These are phyloP conservation scores for Illadopsis cleaveri DNA, from an alignment of 2,113 vertebrate species.

Conservation along the genomic window DNA sequence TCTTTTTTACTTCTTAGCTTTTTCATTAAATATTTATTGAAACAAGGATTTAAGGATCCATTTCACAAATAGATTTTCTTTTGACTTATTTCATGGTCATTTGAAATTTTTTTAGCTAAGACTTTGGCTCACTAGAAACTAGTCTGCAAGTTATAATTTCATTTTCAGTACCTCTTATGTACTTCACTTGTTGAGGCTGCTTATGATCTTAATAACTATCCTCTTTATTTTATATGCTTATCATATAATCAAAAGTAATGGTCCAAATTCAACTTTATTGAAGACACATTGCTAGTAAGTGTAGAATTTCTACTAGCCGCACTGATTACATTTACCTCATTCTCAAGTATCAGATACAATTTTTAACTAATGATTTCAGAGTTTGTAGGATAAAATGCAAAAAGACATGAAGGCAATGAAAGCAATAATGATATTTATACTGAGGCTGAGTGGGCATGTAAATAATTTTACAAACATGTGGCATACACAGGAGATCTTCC, in stretches of 20 bases:
- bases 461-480: background rate
- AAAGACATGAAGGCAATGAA: background rate
- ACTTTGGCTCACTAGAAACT: background rate
- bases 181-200: background rate
- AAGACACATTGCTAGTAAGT: background rate
- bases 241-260: background rate
- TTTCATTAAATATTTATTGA: slow-evolving; percentile 12
- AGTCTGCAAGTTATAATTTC: background rate
- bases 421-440: background rate
- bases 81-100: background rate
- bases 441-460: background rate
- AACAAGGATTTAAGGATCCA: background rate
- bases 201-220: background rate
- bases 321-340: background rate
- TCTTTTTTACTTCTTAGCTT: background rate
- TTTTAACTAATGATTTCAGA: background rate
- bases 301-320: background rate
- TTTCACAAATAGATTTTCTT: background rate
- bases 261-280: background rate
- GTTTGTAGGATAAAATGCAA: background rate
- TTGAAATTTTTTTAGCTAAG: background rate
- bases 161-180: background rate
- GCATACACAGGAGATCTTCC: background rate
- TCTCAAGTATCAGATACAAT: background rate
- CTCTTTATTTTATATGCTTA: background rate